Evolutionary conservation across 2,113 vertebrate species (phyloP).

Genomic region (Corythoichthys haematopterus): DNA sequence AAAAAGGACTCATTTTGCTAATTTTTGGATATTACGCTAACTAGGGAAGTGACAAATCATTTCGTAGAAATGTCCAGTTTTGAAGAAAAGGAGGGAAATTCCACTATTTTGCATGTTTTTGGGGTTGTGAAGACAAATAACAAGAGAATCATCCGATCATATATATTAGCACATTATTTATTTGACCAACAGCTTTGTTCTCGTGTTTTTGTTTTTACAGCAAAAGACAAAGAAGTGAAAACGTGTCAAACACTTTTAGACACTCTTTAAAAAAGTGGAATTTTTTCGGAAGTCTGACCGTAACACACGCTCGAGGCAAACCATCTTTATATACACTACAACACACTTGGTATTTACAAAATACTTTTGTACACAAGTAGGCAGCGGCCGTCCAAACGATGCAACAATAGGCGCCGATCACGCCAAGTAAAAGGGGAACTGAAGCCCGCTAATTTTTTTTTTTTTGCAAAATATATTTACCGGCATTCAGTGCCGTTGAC

Average conservation of each 20-base stretch:
- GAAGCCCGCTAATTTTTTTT: background rate
- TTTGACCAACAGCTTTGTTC: background rate
- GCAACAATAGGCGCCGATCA: background rate
- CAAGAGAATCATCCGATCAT: background rate
- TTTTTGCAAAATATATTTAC: background rate
- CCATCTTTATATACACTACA: constrained; percentile 3
- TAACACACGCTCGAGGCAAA: background rate
- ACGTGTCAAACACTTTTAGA: constrained; percentile 4
- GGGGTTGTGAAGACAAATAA: background rate
- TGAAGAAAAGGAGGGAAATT: no score
- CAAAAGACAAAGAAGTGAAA: constrained; percentile 1
- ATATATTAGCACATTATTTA: background rate
- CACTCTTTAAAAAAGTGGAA: background rate
- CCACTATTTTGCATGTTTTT: background rate
- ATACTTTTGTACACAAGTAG: constrained; percentile 5
- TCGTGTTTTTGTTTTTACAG: background rate
- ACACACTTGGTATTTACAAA: constrained; percentile 4
- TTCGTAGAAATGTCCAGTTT: no score
- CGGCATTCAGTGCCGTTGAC: background rate
- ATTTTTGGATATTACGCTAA: no score
- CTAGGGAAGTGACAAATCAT: no score
- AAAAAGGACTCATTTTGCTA: no score
- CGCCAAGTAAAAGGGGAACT: background rate
- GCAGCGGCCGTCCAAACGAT: background rate
- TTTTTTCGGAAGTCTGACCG: background rate